Evolutionary conservation across 2,888 invertebrate genomes (phyloP), one percentile per base, ranked within the genome.

Genomic region (Pelosia muscerda): DNA sequence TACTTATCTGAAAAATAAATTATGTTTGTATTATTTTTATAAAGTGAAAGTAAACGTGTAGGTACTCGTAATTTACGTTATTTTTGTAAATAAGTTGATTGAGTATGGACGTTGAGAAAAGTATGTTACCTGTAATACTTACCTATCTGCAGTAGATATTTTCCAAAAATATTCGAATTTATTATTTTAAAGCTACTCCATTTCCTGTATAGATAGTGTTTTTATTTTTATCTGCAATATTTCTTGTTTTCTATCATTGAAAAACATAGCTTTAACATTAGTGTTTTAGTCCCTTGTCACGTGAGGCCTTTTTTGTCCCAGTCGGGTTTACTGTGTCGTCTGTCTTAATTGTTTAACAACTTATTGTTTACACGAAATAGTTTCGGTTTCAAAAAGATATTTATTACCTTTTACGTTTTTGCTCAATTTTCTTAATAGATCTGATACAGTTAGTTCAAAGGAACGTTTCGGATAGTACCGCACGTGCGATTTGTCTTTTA

Each of bases 261-360:
- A 86, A 74, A 83, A 79, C 83, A 84, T 81, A 81, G 79, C 84
- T 83, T 83, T 86, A 87, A 88, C 87, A 88, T 90, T 88, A 70
- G 69, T 76, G 86, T 91, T 88, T 86, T 87, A 86, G 89, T 88
- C 85, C 85, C 79, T 79, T 81, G 86, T 86, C 87, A 87, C 89
- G 87, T 88, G 88, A 86, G 85, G 84, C 82, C 79, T 89, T 90
- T 91, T 92, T 93, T 92, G 84, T 84, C 66, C 55, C 79, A 83
- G 86, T 85, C 85, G 83, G 85, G 70, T 75, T 69, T 75, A 81
- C 76, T 84, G 83, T 86, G 88, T 90, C 91, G 86, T 91, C 88
- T 84, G 88, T 88, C 88, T 89, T 90, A 90, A 92, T 93, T 91
- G 88, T 90, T 87, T 90, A 87, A 90, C 88, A 90, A 88, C 85